Conservation (phyloP, 2,888 invertebrate species). For the Dendrolimus houi region DNA sequence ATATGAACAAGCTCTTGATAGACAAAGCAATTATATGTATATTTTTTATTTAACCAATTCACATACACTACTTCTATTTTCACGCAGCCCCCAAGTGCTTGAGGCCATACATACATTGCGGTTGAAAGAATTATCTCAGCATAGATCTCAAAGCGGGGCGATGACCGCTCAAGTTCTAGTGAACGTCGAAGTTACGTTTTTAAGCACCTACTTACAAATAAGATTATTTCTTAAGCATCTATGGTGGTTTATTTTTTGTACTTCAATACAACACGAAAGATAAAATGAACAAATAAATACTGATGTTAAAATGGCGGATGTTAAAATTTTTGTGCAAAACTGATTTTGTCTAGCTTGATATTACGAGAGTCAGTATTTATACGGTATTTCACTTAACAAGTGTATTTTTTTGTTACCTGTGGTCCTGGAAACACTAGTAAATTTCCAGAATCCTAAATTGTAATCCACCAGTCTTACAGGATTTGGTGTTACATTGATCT, state of each 20-base stretch:
- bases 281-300: no score
- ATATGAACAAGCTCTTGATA: constrained; percentile 7
- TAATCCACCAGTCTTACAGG: no score
- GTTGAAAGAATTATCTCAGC: constrained; percentile 68
- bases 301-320: no score
- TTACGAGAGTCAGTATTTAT: no score
- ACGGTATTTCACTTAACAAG: no score
- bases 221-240: constrained; percentile 12
- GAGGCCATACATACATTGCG: constrained; percentile 56
- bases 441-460: no score
- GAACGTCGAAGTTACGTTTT: constrained; percentile 30
- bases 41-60: background rate
- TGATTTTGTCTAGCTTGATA: no score
- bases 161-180: constrained; percentile 48
- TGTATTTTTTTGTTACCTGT: no score
- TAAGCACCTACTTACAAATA: constrained; percentile 18
- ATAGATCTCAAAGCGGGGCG: constrained; percentile 59
- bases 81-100: constrained; percentile 39
- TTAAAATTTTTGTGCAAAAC: no score
- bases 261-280: no score
- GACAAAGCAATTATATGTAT: constrained; percentile 13
- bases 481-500: no score
- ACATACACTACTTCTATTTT: background rate
- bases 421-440: no score
- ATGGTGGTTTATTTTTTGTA: background rate